Percentiles rank a stretch among this genome's conserved stretches.
phyloP scores from a whole-genome alignment of 2,797 vertebrate species.

The Rallus crepitans region DNA sequence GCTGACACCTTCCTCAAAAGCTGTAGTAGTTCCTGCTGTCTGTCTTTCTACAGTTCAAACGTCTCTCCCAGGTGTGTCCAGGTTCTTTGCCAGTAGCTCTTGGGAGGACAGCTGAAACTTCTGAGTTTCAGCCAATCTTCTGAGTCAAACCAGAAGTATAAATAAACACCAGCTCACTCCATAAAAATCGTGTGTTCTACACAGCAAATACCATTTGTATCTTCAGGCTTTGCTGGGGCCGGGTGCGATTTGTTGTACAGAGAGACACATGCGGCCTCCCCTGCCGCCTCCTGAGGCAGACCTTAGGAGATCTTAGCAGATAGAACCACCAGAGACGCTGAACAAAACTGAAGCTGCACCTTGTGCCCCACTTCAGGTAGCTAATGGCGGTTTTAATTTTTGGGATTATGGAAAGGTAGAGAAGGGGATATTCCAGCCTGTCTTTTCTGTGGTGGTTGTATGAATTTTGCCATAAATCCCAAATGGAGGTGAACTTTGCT shows the following conservation, averaged over 20 bases:
- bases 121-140: neutral
- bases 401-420: neutral
- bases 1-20: neutral
- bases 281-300: neutral
- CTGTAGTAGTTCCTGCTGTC: neutral
- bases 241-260: fast-evolving
- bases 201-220: neutral
- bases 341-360: fast-evolving
- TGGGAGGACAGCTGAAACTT: neutral
- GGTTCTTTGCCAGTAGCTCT: neutral
- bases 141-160: neutral
- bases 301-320: neutral
- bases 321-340: neutral
- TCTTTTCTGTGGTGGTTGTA: neutral
- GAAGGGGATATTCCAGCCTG: neutral
- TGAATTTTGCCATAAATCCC: neutral
- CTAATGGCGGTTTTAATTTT: neutral
- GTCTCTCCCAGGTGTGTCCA: neutral
- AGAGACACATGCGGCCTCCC: neutral
- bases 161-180: neutral
- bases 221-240: neutral
- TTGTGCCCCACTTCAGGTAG: neutral
- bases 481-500: neutral
- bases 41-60: no score
- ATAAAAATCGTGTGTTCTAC: neutral